Evolutionary conservation across 1,140 invertebrate genomes (phyloP).

Genomic region (Drosophila azteca): DNA sequence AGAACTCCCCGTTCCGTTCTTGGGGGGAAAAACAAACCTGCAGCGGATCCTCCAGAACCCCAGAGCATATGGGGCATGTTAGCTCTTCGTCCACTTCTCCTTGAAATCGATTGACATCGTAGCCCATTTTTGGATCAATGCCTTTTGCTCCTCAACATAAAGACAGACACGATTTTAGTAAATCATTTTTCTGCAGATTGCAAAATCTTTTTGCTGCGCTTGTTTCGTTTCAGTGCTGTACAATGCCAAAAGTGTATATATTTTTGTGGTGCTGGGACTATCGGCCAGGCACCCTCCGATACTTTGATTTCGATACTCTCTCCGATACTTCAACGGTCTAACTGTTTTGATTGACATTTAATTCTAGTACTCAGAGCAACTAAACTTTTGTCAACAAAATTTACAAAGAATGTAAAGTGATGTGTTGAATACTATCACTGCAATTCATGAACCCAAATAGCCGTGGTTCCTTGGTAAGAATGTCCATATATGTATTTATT

Average conservation of each 20-base stretch:
- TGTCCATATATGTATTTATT: constrained; percentile 41
- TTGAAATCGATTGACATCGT: constrained; percentile 90
- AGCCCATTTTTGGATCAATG: constrained; percentile 87
- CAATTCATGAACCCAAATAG: no score
- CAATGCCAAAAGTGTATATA: background rate
- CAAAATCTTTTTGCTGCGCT: constrained; percentile 43
- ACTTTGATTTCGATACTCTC: no score
- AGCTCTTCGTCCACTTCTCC: constrained; percentile 93
- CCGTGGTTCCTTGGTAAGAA: constrained; percentile 4
- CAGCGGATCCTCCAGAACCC: constrained; percentile 91
- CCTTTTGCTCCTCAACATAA: constrained; percentile 1
- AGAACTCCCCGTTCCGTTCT: background rate
- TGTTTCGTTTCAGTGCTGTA: constrained; percentile 30
- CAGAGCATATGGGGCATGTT: constrained; percentile 92
- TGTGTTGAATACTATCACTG: no score
- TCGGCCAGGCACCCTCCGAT: no score
- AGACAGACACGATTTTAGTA: background rate
- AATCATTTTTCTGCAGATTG: no score
- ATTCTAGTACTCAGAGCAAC: no score
- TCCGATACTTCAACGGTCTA: no score
- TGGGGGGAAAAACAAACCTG: constrained; percentile 85
- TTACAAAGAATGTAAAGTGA: no score
- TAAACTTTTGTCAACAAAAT: no score
- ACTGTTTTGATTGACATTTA: no score
- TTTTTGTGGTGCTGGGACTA: no score